These are phyloP conservation scores for Pangasius larnaudii DNA, from an alignment of 2,797 vertebrate species.

Conservation along the genomic window DNA sequence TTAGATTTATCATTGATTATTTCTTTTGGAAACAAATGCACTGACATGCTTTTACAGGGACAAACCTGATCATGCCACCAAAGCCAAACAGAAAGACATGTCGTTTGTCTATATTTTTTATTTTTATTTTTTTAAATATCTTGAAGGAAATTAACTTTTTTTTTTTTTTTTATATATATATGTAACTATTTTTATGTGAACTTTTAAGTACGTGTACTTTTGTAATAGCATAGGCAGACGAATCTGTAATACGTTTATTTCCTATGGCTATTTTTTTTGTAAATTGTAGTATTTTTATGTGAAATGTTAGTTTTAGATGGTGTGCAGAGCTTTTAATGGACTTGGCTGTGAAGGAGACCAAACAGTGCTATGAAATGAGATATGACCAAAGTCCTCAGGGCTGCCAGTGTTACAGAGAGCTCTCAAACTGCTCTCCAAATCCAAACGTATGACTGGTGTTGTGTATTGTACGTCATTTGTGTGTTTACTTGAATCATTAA, in stretches of 20 bases:
- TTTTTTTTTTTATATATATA: not conserved
- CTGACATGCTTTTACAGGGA: slow-evolving; percentile 10
- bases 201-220: too few relatives aligned
- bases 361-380: slow-evolving; percentile 5
- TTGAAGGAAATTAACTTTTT: slow-evolving; percentile 6
- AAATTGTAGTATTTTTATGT: slow-evolving; percentile 12
- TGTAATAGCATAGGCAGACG: too few relatives aligned
- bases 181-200: not conserved
- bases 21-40: not conserved
- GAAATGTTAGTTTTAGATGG: not conserved
- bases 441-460: slow-evolving; percentile 4
- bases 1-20: not conserved
- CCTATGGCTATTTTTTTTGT: not conserved
- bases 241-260: not conserved
- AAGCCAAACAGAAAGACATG: slow-evolving; percentile 26
- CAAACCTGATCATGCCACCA: slow-evolving; percentile 38
- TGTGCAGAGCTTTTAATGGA: not conserved
- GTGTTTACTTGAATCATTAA: slow-evolving; percentile 66
- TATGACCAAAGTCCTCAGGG: slow-evolving; percentile 29
- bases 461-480: slow-evolving; percentile 42
- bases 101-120: not conserved
- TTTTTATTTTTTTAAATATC: not conserved
- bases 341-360: not conserved
- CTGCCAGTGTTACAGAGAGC: not conserved
- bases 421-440: not conserved